Base-by-base conservation (phyloP, 2,113 vertebrate genomes). In the Phrynosoma blainvillii region DNA sequence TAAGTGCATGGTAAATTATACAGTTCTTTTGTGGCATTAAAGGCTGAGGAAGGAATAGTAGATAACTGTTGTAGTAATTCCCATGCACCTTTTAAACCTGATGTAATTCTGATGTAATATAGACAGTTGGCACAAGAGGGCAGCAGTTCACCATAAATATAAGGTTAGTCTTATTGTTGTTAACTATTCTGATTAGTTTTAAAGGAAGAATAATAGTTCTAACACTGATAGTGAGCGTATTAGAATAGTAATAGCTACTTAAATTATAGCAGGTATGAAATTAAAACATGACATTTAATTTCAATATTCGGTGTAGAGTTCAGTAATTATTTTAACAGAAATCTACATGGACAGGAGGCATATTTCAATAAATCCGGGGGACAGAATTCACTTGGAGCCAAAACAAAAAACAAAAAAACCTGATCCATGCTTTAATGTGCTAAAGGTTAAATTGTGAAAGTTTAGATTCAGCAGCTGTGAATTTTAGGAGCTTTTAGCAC, bases 71-170 rank as follows among this genome's bases (percentile, higher is more conserved):
- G 25, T 32, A 76, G 42, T 54, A 85, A 47, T 84, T 70, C 59
- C 2, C 2, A 7, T 27, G 40, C 74, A 8, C 79, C 82, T 82
- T 68, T 85, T n/a, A 90, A 75, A 71, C 5, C 59, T 13, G 20
- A 20, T 89, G 90, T 82, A n/a, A 85, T 73, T 21, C 10, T 71
- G 4, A 12, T 94, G 93, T 80, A 92, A 86, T 95, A 86, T 87
- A 77, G 36, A 5, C 47, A 85, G 3, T 23, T 47, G 88, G 93
- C 96, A 94, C 96, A 62, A 95, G 96, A 95, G 96, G 96, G 95
- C 96, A 95, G 93, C 90, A 88, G 85, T 87, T 74, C 54, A 86
- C 25, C 89, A 86, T 79, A 23, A 79, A 89, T 93, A 86, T 93
- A 8, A 25, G 8, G 52, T 62, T 54, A 54, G 40, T 5, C n/a